Evolutionary conservation across 37 sponge, comb jelly and placozoan species (phyloP).

Genomic region (Oopsacas minuta): DNA sequence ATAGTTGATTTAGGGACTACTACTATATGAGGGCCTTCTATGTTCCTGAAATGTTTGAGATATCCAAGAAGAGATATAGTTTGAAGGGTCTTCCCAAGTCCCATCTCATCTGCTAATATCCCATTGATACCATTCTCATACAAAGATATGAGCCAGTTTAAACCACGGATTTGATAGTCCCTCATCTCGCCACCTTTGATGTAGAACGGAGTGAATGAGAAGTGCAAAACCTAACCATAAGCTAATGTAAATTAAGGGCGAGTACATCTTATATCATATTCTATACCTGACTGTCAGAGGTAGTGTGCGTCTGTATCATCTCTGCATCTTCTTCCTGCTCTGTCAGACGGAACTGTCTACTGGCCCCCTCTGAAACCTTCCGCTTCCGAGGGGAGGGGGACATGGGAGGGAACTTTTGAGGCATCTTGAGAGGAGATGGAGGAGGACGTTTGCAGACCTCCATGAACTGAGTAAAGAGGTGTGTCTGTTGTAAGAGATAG

Average conservation of each 20-base stretch:
- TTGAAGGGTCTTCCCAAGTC: slow-evolving; percentile 95
- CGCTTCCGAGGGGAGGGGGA: slow-evolving; percentile 25
- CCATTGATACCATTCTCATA: slow-evolving; percentile 97
- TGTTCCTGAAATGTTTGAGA: slow-evolving; percentile 59
- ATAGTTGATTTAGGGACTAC: slow-evolving; percentile 95
- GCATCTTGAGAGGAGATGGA: slow-evolving; percentile 75
- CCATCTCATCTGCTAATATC: slow-evolving; percentile 99
- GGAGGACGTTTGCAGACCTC: slow-evolving; percentile 54
- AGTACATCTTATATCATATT: too few relatives aligned
- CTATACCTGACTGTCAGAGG: not conserved
- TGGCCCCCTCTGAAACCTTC: slow-evolving; percentile 47
- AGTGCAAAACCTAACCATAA: not conserved
- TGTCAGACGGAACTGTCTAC: slow-evolving; percentile 33
- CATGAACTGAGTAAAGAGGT: slow-evolving; percentile 89
- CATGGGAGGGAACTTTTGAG: slow-evolving; percentile 26
- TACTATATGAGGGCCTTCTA: slow-evolving; percentile 77
- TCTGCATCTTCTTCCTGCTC: slow-evolving; percentile 9
- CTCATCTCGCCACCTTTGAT: slow-evolving; percentile 91
- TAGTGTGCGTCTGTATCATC: not conserved
- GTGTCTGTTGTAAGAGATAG: slow-evolving; percentile 89
- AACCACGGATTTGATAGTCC: slow-evolving; percentile 95
- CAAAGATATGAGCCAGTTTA: slow-evolving; percentile 96
- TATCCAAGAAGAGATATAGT: slow-evolving; percentile 93
- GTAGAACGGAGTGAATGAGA: slow-evolving; percentile 32
- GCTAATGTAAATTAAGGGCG: not conserved